phyloP scores from a whole-genome alignment of 2,888 invertebrate genomes.

The Nebria salina region DNA sequence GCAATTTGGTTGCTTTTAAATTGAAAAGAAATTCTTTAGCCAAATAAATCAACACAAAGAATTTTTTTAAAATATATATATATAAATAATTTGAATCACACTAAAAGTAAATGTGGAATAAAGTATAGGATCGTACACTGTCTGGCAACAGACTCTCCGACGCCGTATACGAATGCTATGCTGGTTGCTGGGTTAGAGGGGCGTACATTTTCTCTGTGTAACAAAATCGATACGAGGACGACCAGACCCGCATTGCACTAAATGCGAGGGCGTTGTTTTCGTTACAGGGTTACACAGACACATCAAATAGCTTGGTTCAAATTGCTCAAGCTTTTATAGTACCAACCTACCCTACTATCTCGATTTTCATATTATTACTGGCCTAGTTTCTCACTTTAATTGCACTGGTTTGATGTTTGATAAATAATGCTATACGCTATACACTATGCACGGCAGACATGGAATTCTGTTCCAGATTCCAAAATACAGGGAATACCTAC shows the following conservation, averaged over 20 bases:
- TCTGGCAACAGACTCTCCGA: slow-evolving; percentile 13
- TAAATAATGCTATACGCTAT: not conserved
- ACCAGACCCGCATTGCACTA: slow-evolving; percentile 32
- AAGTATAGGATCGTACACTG: slow-evolving; percentile 11
- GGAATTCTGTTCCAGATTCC: not conserved
- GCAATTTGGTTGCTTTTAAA: no score
- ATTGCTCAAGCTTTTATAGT: not conserved
- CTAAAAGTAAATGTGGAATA: slow-evolving; percentile 14
- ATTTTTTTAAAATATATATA: no score
- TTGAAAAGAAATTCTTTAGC: no score
- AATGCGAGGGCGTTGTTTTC: slow-evolving; percentile 24
- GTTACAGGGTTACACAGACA: not conserved
- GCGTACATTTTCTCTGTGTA: not conserved
- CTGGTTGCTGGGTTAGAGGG: slow-evolving; percentile 22
- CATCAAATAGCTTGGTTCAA: slow-evolving; percentile 21
- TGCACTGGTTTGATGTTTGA: not conserved
- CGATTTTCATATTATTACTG: slow-evolving; percentile 20
- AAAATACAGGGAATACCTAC: no score
- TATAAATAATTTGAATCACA: not conserved
- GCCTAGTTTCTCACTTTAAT: not conserved
- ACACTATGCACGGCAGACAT: not conserved
- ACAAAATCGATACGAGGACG: slow-evolving; percentile 35
- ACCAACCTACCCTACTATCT: not conserved
- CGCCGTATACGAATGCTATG: slow-evolving; percentile 14
- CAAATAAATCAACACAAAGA: no score